Base-by-base conservation (phyloP, 2,113 vertebrate genomes). In the Lagopus muta region DNA sequence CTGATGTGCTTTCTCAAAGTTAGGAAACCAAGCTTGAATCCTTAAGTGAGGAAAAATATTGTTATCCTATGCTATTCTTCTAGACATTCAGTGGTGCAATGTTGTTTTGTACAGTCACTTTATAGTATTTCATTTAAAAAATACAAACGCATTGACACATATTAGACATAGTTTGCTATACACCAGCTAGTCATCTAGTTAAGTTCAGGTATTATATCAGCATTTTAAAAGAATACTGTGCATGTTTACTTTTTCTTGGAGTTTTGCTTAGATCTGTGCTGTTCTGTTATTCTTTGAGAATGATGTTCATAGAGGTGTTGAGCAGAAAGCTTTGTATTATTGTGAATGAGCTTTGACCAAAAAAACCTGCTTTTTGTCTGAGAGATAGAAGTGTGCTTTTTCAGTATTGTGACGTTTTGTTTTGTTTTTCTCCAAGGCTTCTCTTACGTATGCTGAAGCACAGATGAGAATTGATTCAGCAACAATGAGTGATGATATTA, bases 401-500 rank as follows among this genome's bases (percentile, higher is more conserved):
- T 47, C 24, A 14, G 25, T 47, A 22, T 84, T 70, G 10, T 24
- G 4, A 18, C 70, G 2, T 73, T 19, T 73, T 19, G 30, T 55
- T 42, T 88, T 77, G 85, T 19, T 27, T 42, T 84, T 10, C 18
- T 86, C 65, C 52, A 88, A 99, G 99, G 99, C 99, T 62, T 99
- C 99, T 65, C 98, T 99, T 86, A 99, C 99, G 0, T 99, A 99
- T 5, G 99, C 99, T 0, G 99, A 99, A 97, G 99, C 99, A 91
- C 99, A 99, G 95, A 98, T 99, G 99, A 99, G 97, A 97, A 99
- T 99, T 57, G 99, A 99, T 94, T 99, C 99, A 73, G 69, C 97
- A 75, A 10, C 57, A 77, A 98, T 98, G 98, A 99, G 98, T 16
- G 99, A 99, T 90, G 97, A 98, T 9, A 98, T 98, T 92, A 99